phyloP scores from a whole-genome alignment of 2,888 invertebrate species.

The Melanargia galathea region DNA sequence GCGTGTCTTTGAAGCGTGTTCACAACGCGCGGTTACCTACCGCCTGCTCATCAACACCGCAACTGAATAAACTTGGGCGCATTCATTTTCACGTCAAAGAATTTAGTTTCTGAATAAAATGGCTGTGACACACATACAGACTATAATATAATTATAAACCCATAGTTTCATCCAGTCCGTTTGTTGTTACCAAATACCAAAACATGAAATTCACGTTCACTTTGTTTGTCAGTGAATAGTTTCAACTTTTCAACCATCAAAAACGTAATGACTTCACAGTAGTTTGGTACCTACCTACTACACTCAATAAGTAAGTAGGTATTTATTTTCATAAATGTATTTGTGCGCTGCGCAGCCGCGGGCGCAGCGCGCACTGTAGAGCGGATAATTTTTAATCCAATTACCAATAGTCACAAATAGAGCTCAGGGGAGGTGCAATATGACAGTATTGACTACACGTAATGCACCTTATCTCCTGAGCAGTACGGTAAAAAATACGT shows the following conservation, averaged over 20 bases:
- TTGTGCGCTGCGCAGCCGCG: too few relatives aligned
- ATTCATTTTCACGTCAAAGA: background rate
- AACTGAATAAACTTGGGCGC: background rate
- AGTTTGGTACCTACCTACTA: too few relatives aligned
- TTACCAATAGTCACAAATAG: constrained; percentile 16
- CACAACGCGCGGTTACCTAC: background rate
- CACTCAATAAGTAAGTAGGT: too few relatives aligned
- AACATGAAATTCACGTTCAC: too few relatives aligned
- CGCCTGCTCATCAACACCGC: background rate
- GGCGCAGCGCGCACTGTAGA: background rate
- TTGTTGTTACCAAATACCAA: too few relatives aligned
- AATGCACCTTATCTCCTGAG: background rate
- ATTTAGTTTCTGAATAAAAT: background rate
- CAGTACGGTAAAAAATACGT: background rate
- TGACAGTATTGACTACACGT: background rate
- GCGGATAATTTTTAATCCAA: constrained; percentile 23
- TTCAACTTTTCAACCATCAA: too few relatives aligned
- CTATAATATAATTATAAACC: too few relatives aligned
- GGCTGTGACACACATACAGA: too few relatives aligned
- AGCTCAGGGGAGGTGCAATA: background rate
- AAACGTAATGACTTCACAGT: too few relatives aligned
- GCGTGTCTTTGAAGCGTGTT: background rate
- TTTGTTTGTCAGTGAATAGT: too few relatives aligned
- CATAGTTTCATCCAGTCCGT: too few relatives aligned
- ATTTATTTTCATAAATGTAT: too few relatives aligned